Evolutionary conservation across 2,797 vertebrate species (phyloP), one percentile per base, ranked within the genome.

Genomic region (Pyrrhura leucotis): DNA sequence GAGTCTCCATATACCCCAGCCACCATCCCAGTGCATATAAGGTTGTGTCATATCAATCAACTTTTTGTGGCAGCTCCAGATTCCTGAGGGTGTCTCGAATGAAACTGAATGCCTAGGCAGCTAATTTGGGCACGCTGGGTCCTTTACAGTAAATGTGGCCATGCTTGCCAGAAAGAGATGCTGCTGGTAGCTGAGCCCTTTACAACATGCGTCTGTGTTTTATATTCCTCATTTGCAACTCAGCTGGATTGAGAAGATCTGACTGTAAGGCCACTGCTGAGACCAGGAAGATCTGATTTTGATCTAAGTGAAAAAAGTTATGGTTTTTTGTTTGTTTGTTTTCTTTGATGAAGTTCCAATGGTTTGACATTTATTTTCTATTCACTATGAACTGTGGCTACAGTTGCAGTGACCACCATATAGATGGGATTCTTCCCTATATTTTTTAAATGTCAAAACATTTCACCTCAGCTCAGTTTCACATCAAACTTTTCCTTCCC

Each of bases 41-140:
- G 58, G 40, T 37, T 47, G 29, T 56, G 35, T 7, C 1, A 0
- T 14, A 25, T 17, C 45, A n/a, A 26, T 12, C 58, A 29, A 10
- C 19, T 10, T 2, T 21, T 48, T 33, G 17, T 48, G 71, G 18
- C 25, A 74, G 28, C 31, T 48, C 65, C 48, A 44, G 8, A 10
- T n/a, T 72, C 39, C 44, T 58, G 26, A 85, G 54, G 25, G 10
- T 21, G 14, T 44, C 61, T 26, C 0, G 0, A 48, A 61, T 37
- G 26, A 42, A 50, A n/a, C 7, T 0, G 56, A 67, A 54, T 73
- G 28, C 22, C 28, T 25, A 35, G 25, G 35, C 48, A 74, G 45
- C 66, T 53, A 56, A 67, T 56, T 28, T 56, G 26, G 67, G 69
- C 47, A 33, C 42, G 9, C 51, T 66, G 18, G 13, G 8, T 86